Evolutionary conservation across 2,888 invertebrate species (phyloP).

Genomic region (Calameuta filiformis): DNA sequence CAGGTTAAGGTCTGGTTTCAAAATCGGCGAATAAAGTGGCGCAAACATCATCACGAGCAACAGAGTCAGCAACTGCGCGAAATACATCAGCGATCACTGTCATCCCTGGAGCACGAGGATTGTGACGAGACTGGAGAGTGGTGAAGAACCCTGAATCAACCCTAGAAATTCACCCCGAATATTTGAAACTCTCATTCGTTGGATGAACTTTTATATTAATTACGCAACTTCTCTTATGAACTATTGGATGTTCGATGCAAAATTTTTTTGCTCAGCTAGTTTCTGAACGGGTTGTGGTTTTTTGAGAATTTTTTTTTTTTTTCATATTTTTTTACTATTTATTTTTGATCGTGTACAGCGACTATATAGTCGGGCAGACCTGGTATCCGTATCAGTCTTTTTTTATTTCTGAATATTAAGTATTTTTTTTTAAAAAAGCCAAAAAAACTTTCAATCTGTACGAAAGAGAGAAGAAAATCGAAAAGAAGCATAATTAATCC

Average conservation of each 20-base stretch:
- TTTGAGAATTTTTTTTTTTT: neutral
- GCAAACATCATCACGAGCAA: slow-evolving; percentile 93
- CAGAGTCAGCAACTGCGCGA: slow-evolving; percentile 86
- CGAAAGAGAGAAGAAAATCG: neutral
- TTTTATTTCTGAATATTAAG: neutral
- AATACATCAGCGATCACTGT: slow-evolving; percentile 59
- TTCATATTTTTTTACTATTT: neutral
- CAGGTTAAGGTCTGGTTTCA: slow-evolving; percentile 79
- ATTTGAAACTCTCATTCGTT: neutral
- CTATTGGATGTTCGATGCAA: neutral
- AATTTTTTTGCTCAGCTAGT: neutral
- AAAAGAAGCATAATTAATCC: neutral
- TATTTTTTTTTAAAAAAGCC: neutral
- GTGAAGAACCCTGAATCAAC: slow-evolving; percentile 38
- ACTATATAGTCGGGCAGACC: slow-evolving; percentile 10
- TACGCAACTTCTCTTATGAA: neutral
- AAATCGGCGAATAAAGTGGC: slow-evolving; percentile 94
- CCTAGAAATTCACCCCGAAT: neutral
- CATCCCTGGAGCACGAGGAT: slow-evolving; percentile 65
- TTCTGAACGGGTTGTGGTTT: slow-evolving; percentile 4
- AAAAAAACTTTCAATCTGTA: neutral
- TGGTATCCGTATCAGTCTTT: neutral
- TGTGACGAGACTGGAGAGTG: slow-evolving; percentile 67
- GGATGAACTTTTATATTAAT: neutral
- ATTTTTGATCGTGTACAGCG: slow-evolving; percentile 1